Conservation (phyloP, 2,113 vertebrate species). For the Holacanthus passer region DNA sequence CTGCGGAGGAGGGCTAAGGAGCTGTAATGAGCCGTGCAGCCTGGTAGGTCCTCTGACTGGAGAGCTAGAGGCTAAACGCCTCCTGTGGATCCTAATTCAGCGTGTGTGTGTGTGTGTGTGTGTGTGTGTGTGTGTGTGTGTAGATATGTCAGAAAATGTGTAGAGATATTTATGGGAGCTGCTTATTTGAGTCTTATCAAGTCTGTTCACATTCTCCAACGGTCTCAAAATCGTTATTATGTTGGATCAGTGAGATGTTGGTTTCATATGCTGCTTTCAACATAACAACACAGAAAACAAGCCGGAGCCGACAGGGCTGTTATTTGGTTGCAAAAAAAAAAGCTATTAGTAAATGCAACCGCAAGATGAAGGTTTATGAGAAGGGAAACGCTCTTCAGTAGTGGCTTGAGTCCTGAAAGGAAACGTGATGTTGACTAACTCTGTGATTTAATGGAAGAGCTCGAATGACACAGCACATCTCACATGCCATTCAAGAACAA, state of each 20-base stretch:
- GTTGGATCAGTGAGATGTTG: background rate
- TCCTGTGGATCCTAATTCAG: constrained; percentile 41
- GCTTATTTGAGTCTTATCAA: constrained; percentile 23
- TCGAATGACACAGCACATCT: background rate
- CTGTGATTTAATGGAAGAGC: background rate
- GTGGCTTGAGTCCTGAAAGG: background rate
- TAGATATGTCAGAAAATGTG: background rate
- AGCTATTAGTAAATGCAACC: constrained; percentile 5
- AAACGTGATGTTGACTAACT: background rate
- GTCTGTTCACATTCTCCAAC: constrained; percentile 19
- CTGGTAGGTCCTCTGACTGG: constrained; percentile 63
- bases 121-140: constrained; percentile 16
- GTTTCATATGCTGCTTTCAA: background rate
- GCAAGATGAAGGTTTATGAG: constrained; percentile 23
- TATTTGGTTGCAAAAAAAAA: background rate
- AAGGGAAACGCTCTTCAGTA: background rate
- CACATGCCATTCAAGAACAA: constrained; percentile 10
- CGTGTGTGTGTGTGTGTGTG: constrained; percentile 7
- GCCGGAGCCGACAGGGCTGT: background rate
- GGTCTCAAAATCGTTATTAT: background rate
- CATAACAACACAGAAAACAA: background rate
- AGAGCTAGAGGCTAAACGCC: constrained; percentile 33
- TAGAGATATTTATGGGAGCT: background rate
- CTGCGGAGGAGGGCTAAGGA: constrained; percentile 60
- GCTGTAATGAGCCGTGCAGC: constrained; percentile 65